Evolutionary conservation across 2,888 invertebrate genomes (phyloP).

Genomic region (Archips xylosteana): DNA sequence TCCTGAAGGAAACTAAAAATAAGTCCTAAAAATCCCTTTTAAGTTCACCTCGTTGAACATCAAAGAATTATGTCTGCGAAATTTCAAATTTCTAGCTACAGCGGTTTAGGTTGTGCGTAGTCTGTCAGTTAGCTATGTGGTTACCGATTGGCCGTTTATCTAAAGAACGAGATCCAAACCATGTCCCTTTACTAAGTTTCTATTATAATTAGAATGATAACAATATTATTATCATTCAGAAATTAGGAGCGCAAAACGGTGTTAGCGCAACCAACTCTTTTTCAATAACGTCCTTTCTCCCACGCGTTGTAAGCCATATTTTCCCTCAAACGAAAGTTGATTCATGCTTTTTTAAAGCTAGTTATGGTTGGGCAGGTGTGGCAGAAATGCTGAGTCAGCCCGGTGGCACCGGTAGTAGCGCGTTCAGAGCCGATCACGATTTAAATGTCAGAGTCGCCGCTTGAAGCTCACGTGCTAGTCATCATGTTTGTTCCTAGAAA

Average conservation of each 20-base stretch:
- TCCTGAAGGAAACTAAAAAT: too few species aligned
- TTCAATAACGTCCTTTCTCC: not conserved
- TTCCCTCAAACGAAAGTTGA: not conserved
- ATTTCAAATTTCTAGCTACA: too few species aligned
- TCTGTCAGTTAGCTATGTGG: too few species aligned
- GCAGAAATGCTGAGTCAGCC: constrained; percentile 75
- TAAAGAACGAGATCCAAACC: not conserved
- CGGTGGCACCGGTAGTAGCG: constrained; percentile 84
- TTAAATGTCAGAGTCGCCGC: constrained; percentile 83
- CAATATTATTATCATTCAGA: constrained; percentile 58
- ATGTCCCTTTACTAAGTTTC: constrained; percentile 52
- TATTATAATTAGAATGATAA: constrained; percentile 63
- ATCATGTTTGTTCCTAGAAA: constrained; percentile 66
- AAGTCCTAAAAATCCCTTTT: too few species aligned
- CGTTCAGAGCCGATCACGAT: constrained; percentile 80
- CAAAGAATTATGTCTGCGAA: too few species aligned
- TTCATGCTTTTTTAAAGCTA: constrained; percentile 19
- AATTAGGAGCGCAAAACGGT: not conserved
- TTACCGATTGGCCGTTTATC: constrained; percentile 15
- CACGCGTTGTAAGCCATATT: not conserved
- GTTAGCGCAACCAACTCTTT: not conserved
- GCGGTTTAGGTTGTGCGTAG: too few species aligned
- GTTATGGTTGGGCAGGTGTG: constrained; percentile 72
- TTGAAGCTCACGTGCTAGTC: constrained; percentile 78
- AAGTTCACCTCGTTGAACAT: too few species aligned